Base-by-base conservation (phyloP, 2,888 invertebrate species). In the Lithosia quadra region DNA sequence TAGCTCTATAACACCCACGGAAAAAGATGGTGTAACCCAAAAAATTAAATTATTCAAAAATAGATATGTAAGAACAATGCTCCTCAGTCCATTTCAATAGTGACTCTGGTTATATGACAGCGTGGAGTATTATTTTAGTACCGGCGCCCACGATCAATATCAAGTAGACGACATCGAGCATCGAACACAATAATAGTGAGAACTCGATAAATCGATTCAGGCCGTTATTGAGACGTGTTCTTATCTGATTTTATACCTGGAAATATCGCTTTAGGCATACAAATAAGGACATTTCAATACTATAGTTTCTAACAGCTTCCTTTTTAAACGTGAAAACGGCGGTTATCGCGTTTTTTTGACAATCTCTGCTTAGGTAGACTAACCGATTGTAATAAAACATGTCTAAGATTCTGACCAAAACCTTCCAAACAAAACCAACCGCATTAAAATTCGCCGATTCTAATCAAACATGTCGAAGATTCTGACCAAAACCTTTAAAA, bases 131-230 rank as follows among this genome's bases (percentile, higher is more conserved):
- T 65, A 67, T 73, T 82, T 77, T 73, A 76, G 69, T 73, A 71
- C 68, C 71, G 72, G 87, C 85, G 86, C 90, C 88, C 91, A 91
- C 91, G 91, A 86, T 88, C 88, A 78, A 85, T 84, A 86, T 83
- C 80, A 64, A 78, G 73, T 74, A 76, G 71, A 81, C 82, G 84
- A 84, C 87, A 90, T 88, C 85, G 80, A 81, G 86, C 89, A 90
- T 88, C 85, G 80, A 81, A 86, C 89, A 90, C 89, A 90, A 91
- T 91, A 91, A 91, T 80, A 65, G 77, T 72, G 71, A 61, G 77
- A 79, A 71, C 68, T 84, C 88, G 87, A 92, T 92, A 92, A 91
- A 91, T 91, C 86, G 84, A 80, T 78, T 77, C 73, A 76, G 80
- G 74, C 80, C 72, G 74, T 77, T 80, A 81, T 72, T 79, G 69